These are phyloP conservation scores for Diabrotica undecimpunctata DNA, from an alignment of 1,140 invertebrate genomes.

Conservation along the genomic window DNA sequence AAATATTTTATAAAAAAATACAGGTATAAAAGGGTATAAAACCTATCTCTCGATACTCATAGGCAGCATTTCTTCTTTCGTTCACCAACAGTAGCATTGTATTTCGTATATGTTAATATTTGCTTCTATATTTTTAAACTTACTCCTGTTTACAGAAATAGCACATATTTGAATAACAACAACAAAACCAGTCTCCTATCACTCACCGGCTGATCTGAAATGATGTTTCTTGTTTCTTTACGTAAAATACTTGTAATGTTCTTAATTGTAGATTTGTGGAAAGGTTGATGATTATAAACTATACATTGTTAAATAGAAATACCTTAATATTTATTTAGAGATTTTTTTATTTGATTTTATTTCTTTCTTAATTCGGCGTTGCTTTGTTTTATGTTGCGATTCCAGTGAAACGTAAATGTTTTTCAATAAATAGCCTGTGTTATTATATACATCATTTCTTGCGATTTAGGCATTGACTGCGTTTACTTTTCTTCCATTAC, in stretches of 20 bases:
- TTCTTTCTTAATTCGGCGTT: not conserved
- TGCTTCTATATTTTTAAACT: no score
- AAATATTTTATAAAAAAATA: no score
- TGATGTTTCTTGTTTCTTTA: conserved; percentile 43
- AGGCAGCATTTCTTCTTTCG: no score
- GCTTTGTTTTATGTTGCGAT: not conserved
- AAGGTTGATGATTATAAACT: conserved; percentile 49
- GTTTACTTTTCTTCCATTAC: no score
- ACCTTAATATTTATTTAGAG: conserved; percentile 45
- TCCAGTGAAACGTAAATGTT: not conserved
- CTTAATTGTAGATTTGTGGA: conserved; percentile 50
- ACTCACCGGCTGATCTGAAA: not conserved
- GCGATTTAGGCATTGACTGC: no score
- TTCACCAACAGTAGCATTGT: no score
- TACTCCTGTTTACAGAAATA: no score
- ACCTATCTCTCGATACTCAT: no score
- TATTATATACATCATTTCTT: not conserved
- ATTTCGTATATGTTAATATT: no score
- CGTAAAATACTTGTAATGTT: conserved; percentile 47
- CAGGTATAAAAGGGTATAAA: no score
- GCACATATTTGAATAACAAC: no score
- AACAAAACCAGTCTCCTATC: no score
- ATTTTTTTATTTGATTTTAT: not conserved
- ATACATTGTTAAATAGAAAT: conserved; percentile 51
- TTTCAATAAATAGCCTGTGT: conserved; percentile 2